phyloP scores from a whole-genome alignment of 2,113 vertebrate genomes.

The Zapornia atra region DNA sequence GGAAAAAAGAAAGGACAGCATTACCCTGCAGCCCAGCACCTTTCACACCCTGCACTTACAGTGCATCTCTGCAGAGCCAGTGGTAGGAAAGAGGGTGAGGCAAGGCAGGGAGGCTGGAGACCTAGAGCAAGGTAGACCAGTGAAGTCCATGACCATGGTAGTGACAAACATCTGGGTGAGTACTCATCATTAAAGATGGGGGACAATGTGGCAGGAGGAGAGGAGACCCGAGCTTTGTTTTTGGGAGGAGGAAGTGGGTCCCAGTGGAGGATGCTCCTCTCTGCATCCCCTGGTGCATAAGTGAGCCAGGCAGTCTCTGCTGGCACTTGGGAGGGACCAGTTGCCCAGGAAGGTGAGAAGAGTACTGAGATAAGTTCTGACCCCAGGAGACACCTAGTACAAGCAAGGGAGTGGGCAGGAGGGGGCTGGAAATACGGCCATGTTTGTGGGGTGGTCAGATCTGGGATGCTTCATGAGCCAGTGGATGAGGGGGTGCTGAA shows the following conservation, averaged over 20 bases:
- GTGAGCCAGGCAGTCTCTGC: neutral
- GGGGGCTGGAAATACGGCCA: neutral
- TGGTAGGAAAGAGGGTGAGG: neutral
- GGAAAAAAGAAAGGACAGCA: neutral
- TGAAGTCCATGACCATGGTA: neutral
- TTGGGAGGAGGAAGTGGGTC: neutral
- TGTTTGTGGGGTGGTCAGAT: neutral
- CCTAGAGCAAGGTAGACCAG: neutral
- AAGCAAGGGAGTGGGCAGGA: neutral
- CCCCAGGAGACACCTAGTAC: accelerated
- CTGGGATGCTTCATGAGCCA: neutral
- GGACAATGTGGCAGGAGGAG: neutral
- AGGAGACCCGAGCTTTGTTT: neutral
- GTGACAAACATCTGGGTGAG: neutral
- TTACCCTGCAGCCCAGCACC: accelerated
- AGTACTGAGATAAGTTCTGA: neutral
- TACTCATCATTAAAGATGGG: neutral
- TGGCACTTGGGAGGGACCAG: neutral
- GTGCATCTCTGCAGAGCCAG: accelerated
- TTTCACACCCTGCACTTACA: neutral
- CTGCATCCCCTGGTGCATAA: neutral
- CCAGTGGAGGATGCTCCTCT: neutral
- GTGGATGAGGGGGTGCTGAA: neutral
- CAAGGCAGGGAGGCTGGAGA: accelerated
- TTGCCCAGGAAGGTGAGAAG: neutral